phyloP scores from a whole-genome alignment of 2,797 vertebrate species.

The Numenius phaeopus region DNA sequence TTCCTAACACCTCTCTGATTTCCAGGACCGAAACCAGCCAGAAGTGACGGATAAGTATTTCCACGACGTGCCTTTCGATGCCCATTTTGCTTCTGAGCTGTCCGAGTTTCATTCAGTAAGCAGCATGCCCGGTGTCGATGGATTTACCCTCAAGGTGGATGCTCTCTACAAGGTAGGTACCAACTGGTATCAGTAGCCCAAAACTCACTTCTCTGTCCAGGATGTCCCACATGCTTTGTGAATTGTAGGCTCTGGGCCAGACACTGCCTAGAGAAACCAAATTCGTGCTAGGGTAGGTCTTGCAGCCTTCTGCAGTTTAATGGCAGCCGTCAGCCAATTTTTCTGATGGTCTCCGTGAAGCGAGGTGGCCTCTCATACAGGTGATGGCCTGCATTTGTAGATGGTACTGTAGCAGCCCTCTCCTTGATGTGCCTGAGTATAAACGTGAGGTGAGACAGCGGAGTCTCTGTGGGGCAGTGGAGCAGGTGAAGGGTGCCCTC shows the following conservation, averaged over 20 bases:
- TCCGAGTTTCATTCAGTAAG: conserved; percentile 86
- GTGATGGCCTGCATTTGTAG: accelerated
- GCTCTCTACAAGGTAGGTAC: conserved; percentile 92
- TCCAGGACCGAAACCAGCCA: conserved; percentile 93
- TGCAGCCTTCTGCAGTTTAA: neutral
- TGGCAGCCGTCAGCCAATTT: no score
- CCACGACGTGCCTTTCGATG: conserved; percentile 96
- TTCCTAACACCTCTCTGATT: neutral
- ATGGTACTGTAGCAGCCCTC: neutral
- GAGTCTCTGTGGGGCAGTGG: neutral
- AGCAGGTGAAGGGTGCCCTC: accelerated
- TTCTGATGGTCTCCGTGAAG: neutral
- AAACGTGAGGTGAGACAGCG: accelerated
- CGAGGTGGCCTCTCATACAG: neutral
- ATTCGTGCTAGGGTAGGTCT: neutral
- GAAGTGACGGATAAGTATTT: conserved; percentile 92
- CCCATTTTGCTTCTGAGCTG: conserved; percentile 90
- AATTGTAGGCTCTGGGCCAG: neutral
- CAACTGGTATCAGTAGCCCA: accelerated
- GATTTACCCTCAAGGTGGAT: conserved; percentile 96
- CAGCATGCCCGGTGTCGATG: conserved; percentile 93
- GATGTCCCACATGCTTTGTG: neutral
- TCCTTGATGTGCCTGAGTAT: neutral
- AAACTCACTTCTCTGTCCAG: neutral
- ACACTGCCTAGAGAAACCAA: neutral